A percentile compares a stretch with the other conserved stretches of the same genome.
Conservation (phyloP, 2,888 invertebrate species). For the Ormyrus thymus region DNA sequence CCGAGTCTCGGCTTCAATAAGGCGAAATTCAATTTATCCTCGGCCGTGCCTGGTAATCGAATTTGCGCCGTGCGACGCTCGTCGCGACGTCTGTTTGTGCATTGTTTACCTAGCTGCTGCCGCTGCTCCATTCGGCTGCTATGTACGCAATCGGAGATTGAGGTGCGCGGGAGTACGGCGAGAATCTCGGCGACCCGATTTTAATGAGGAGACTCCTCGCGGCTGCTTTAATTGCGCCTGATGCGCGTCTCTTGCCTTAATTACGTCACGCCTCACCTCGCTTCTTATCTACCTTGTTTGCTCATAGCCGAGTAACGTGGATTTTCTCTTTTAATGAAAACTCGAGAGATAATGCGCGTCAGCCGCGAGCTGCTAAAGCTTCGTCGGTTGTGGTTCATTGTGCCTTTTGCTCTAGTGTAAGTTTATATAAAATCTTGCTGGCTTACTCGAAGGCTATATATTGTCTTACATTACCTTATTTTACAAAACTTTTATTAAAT, state of each 20-base stretch:
- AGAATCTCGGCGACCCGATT: not conserved
- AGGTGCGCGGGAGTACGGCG: not conserved
- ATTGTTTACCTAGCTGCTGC: not conserved
- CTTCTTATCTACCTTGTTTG: constrained; percentile 37
- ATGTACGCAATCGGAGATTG: constrained; percentile 8
- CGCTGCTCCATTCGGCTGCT: not conserved
- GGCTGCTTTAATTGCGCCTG: too few species aligned
- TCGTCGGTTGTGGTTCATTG: too few species aligned
- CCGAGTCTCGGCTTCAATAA: constrained; percentile 31
- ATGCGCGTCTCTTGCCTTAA: not conserved
- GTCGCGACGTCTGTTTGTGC: not conserved
- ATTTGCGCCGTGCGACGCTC: constrained; percentile 32
- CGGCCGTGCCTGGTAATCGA: constrained; percentile 23
- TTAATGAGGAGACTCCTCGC: too few species aligned
- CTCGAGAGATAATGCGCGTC: too few species aligned
- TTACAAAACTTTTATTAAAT: too few species aligned
- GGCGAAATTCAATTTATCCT: constrained; percentile 49
- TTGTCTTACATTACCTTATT: too few species aligned
- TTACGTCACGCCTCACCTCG: constrained; percentile 39
- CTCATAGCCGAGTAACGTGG: not conserved
- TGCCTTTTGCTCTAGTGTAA: too few species aligned
- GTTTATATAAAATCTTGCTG: too few species aligned
- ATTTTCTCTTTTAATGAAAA: too few species aligned
- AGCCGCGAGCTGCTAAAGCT: too few species aligned
- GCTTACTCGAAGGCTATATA: too few species aligned